Conservation (phyloP, 2,113 vertebrate genomes). For the Vidua chalybeata region DNA sequence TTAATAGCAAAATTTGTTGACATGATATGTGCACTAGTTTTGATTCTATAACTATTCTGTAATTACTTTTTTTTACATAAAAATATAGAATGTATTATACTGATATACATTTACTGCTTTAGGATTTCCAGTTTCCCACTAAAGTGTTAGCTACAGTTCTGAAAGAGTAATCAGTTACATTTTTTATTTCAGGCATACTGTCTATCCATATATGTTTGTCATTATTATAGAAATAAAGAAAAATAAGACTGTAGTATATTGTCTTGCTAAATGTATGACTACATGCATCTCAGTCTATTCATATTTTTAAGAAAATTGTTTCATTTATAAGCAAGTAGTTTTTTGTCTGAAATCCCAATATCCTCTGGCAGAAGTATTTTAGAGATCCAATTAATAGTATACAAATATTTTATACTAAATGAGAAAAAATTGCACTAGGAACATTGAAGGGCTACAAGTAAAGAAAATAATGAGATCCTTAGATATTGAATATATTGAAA, state of each 20-base stretch:
- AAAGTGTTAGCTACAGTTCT: neutral
- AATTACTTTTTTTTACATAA: neutral
- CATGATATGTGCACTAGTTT: neutral
- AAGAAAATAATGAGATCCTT: neutral
- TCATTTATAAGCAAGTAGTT: conserved; percentile 1
- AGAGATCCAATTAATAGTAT: neutral
- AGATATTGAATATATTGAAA: neutral
- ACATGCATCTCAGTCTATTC: neutral
- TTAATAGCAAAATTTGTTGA: neutral
- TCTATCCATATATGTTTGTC: neutral
- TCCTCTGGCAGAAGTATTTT: conserved; percentile 7
- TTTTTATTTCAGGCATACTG: conserved; percentile 2
- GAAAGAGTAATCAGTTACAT: neutral
- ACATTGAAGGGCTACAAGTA: neutral
- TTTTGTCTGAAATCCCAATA: conserved; percentile 14
- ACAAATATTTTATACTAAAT: conserved; percentile 5
- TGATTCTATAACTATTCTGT: neutral
- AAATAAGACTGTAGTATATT: neutral
- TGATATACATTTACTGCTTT: neutral
- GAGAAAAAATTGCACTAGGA: neutral
- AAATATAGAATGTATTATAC: neutral
- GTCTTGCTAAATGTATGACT: neutral
- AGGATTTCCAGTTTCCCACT: neutral
- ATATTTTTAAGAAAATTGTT: conserved; percentile 31
- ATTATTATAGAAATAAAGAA: conserved; percentile 21